phyloP scores from a whole-genome alignment of 2,888 invertebrate species.

The Eilema depressum region DNA sequence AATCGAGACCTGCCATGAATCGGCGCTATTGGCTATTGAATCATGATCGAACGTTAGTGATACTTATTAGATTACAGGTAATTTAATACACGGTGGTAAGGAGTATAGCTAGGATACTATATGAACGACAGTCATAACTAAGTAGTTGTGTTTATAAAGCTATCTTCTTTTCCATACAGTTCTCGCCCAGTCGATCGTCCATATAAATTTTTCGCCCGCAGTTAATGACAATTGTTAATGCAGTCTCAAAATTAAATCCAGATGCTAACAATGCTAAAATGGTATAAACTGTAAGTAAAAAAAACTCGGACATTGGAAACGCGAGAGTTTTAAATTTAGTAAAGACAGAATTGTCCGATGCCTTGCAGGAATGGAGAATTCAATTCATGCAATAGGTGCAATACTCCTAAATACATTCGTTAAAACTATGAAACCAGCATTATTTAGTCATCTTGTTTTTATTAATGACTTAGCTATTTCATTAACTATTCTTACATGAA shows the following conservation, averaged over 20 bases:
- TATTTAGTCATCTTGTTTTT: neutral
- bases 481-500: too few species aligned
- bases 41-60: constrained; percentile 40
- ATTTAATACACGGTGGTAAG: constrained; percentile 32
- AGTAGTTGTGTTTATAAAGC: neutral
- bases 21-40: constrained; percentile 40
- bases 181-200: neutral
- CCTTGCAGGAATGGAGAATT: neutral
- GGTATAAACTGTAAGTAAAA: too few species aligned
- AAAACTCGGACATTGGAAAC: too few species aligned
- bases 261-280: neutral
- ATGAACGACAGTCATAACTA: neutral
- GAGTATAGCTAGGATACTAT: constrained; percentile 12
- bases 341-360: too few species aligned
- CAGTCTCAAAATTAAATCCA: neutral
- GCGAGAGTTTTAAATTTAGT: too few species aligned
- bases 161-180: too few species aligned
- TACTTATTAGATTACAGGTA: constrained; percentile 49
- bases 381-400: too few species aligned
- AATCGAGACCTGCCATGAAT: constrained; percentile 34
- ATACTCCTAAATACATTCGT: neutral
- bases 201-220: neutral
- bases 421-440: neutral
- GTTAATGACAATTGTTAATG: neutral
- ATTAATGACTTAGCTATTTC: neutral